These are phyloP conservation scores for Lophius piscatorius DNA, from an alignment of 2,113 vertebrate genomes.

Conservation along the genomic window DNA sequence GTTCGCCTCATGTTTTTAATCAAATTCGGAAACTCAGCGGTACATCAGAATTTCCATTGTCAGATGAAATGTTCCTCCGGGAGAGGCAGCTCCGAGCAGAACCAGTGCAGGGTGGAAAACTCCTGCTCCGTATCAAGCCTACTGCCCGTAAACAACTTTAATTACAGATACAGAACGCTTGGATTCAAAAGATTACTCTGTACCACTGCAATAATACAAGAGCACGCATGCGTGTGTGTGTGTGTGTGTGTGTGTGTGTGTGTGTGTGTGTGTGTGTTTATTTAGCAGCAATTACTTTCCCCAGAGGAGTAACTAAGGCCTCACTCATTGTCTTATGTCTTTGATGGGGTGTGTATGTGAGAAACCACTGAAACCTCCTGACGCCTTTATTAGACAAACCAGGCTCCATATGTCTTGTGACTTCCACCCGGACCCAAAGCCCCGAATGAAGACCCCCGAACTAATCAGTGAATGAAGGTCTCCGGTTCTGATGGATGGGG, in stretches of 20 bases:
- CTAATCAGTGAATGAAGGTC: no score
- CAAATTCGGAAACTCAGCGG: background rate
- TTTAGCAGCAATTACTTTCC: no score
- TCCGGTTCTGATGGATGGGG: no score
- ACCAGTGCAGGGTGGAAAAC: background rate
- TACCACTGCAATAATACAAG: background rate
- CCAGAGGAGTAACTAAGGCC: no score
- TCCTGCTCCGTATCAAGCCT: background rate
- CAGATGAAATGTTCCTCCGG: background rate
- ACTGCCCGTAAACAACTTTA: constrained; percentile 1
- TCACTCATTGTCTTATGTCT: no score
- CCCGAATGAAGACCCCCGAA: no score
- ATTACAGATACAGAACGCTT: background rate
- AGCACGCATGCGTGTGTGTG: background rate
- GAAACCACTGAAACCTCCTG: no score
- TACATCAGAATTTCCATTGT: background rate
- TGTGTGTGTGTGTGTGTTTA: no score
- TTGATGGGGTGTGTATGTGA: no score
- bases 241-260: background rate
- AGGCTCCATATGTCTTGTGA: no score
- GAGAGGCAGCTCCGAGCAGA: background rate
- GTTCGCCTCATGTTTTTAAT: background rate
- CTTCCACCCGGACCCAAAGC: no score
- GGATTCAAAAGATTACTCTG: background rate
- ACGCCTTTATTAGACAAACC: no score